phyloP scores from a whole-genome alignment of 2,113 vertebrate species.

The Marmota flaviventris region DNA sequence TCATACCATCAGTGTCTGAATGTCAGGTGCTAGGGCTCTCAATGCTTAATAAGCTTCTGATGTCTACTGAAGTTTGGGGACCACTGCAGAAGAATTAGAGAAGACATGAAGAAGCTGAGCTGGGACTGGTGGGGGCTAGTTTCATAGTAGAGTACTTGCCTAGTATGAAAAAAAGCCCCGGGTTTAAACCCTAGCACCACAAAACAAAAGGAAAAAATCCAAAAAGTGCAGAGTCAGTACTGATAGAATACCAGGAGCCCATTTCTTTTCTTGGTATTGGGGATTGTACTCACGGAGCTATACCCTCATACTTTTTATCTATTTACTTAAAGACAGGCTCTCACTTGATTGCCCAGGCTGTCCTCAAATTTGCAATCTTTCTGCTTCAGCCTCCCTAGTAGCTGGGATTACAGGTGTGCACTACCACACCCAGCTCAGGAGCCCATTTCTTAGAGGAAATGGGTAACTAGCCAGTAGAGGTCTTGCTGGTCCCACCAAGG shows the following conservation, averaged over 20 bases:
- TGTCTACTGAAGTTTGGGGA: background rate
- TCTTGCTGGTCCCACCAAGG: background rate
- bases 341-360: too few species aligned
- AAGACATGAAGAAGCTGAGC: background rate
- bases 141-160: too few species aligned
- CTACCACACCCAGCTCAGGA: too few species aligned
- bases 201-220: background rate
- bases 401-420: too few species aligned
- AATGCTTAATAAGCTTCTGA: slow-evolving; percentile 20
- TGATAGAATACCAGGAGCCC: background rate
- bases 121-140: background rate
- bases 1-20: background rate
- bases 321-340: too few species aligned
- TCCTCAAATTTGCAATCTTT: too few species aligned
- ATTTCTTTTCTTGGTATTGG: background rate
- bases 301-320: too few species aligned
- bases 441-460: background rate
- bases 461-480: background rate
- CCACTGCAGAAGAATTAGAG: slow-evolving; percentile 4
- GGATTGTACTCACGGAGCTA: too few species aligned
- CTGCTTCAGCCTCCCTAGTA: too few species aligned
- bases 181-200: background rate
- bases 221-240: background rate
- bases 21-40: background rate
- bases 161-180: too few species aligned